These are phyloP conservation scores for Lanius ludovicianus DNA, from an alignment of 2,113 vertebrate species.

Conservation along the genomic window DNA sequence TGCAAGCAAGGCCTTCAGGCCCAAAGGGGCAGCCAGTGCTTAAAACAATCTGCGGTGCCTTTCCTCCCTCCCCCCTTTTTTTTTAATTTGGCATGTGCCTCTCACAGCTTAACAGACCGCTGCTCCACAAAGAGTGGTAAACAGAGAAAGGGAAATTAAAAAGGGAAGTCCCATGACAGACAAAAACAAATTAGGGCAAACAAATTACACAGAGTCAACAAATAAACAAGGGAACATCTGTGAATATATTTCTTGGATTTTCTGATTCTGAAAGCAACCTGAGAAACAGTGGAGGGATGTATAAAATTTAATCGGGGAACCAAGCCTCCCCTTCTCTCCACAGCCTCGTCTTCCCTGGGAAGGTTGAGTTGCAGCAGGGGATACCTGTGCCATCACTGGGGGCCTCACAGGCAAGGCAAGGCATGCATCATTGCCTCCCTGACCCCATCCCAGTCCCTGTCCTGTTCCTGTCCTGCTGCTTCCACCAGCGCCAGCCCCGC, in stretches of 20 bases:
- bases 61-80: constrained; percentile 20
- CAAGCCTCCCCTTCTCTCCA: not conserved
- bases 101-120: constrained; percentile 95
- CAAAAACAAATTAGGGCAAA: constrained; percentile 99
- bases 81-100: constrained; percentile 91
- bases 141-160: constrained; percentile 99
- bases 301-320: constrained; percentile 59
- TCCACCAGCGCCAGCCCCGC: accelerated
- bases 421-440: accelerated
- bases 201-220: constrained; percentile 99
- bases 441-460: not conserved
- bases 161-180: constrained; percentile 95
- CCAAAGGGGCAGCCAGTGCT: constrained; percentile 93
- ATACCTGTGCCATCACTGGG: not conserved
- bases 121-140: constrained; percentile 98
- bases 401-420: accelerated
- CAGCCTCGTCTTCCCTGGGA: not conserved
- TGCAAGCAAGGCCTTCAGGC: constrained; percentile 97
- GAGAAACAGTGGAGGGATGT: constrained; percentile 73
- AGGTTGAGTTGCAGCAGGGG: not conserved
- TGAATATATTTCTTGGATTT: constrained; percentile 92
- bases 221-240: constrained; percentile 99
- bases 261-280: constrained; percentile 79
- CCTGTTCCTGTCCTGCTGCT: not conserved
- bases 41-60: constrained; percentile 94